Percentiles rank a stretch among this genome's conserved stretches.
Conservation (phyloP, 2,797 vertebrate species). For the Rhabdomys pumilio region DNA sequence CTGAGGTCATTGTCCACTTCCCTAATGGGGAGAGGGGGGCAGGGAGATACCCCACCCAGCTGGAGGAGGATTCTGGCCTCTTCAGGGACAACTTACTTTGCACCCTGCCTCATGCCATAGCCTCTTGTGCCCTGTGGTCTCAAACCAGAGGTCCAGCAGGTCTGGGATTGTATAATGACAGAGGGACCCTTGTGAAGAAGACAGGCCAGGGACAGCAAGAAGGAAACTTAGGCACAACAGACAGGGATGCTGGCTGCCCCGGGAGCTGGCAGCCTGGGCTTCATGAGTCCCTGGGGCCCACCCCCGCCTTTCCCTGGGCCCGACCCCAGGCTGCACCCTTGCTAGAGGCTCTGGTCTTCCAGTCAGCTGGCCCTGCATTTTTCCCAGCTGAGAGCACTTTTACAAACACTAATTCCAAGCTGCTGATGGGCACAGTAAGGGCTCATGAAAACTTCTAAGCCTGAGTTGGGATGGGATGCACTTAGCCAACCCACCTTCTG, state of each 20-base stretch:
- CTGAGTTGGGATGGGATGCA: accelerated
- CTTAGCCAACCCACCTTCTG: not conserved
- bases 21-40: not conserved
- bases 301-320: conserved; percentile 66
- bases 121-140: not conserved
- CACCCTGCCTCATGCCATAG: not conserved
- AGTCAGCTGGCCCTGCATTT: conserved; percentile 42
- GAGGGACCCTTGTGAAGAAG: not conserved
- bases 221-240: not conserved
- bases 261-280: not conserved
- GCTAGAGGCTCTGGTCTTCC: not conserved
- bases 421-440: not conserved
- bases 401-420: conserved; percentile 64
- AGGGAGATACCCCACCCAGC: not conserved
- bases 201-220: not conserved
- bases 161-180: not conserved
- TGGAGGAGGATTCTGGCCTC: not conserved
- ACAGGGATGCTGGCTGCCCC: not conserved
- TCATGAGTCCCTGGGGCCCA: not conserved
- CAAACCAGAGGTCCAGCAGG: not conserved
- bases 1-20: conserved; percentile 37
- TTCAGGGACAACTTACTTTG: not conserved
- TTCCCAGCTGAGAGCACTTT: conserved; percentile 78
- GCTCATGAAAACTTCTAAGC: not conserved
- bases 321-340: not conserved